Evolutionary conservation across 2,888 invertebrate species (phyloP), one percentile per base, ranked within the genome.

Genomic region (Keiferia lycopersicella): DNA sequence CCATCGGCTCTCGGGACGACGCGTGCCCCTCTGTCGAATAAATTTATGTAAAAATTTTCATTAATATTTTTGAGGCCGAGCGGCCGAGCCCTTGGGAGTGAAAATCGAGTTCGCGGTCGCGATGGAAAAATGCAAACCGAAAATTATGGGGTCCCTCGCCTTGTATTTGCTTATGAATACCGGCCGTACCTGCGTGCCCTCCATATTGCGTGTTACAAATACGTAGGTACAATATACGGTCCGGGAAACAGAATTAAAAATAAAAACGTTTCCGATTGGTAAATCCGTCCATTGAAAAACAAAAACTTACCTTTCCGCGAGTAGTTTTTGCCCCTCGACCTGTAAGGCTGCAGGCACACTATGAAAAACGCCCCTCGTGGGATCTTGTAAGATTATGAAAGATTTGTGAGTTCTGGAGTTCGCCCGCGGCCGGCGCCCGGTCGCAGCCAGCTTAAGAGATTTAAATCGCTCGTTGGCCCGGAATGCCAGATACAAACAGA

Each of bases 1-100:
- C 87, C 85, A 85, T 86, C 82, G 84, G 74, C 79, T 82, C 78
- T 78, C 81, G 79, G 74, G 80, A 81, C 82, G 84, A 83, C 82
- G 84, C 83, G 78, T 83, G 84, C 84, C 91, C 90, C 89, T 88
- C 88, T 84, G 83, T 85, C 87, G 88, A 88, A 91, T 91, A 91
- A 91, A 91, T 91, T 91, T 91, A 91, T 91, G 91, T 91, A 91
- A 91, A 91, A 91, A 89, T 87, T 91, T 91, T 91, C 91, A 91
- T 91, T 91, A 91, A 91, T 91, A 91, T 91, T 91, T 91, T 90
- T 86, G 89, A 89, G 88, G 87, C 88, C 87, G 87, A 81, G 81
- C 87, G 88, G 83, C 85, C 89, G 87, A 74, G 89, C 91, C 91
- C 91, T 84, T 87, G 91, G 91, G 91, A 91, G 82, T 84, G 84